phyloP scores from a whole-genome alignment of 2,113 vertebrate genomes.

The Miniopterus natalensis region DNA sequence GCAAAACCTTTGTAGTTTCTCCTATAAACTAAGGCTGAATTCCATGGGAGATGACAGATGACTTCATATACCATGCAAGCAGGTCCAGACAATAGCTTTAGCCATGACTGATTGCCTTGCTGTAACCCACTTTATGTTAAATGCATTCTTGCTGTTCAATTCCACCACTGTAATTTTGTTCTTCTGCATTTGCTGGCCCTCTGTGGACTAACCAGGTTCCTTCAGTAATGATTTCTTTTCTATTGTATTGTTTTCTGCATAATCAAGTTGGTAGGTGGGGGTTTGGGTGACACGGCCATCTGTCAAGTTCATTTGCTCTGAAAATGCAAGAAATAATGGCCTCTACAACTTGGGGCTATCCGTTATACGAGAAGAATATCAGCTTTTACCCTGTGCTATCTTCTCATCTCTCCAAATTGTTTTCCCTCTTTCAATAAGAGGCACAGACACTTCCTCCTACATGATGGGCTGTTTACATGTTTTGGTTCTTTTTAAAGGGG shows the following conservation, averaged over 20 bases:
- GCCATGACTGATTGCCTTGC: conserved; percentile 98
- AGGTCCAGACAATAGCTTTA: conserved; percentile 97
- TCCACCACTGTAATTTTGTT: conserved; percentile 99
- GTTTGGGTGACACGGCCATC: conserved; percentile 99
- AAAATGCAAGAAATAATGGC: conserved; percentile 99
- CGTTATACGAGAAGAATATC: conserved; percentile 93
- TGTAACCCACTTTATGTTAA: conserved; percentile 99
- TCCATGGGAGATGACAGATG: conserved; percentile 97
- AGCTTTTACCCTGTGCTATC: conserved; percentile 85
- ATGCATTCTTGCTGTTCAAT: conserved; percentile 99
- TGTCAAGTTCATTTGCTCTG: conserved; percentile 99
- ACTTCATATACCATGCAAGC: conserved; percentile 99
- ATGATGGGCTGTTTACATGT: conserved; percentile 78
- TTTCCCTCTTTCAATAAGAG: conserved; percentile 84
- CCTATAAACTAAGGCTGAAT: conserved; percentile 93
- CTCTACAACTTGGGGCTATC: conserved; percentile 95
- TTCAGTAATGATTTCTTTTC: conserved; percentile 99
- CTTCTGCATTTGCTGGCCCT: conserved; percentile 95
- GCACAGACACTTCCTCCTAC: conserved; percentile 81
- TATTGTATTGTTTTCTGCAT: conserved; percentile 99
- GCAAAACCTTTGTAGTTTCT: conserved; percentile 92
- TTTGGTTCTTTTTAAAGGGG: background rate
- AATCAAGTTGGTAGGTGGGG: conserved; percentile 99
- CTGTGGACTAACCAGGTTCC: conserved; percentile 95
- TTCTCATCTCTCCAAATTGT: conserved; percentile 89